Percentiles rank a stretch among this genome's conserved stretches.
phyloP scores from a whole-genome alignment of 2,113 vertebrate species.

The Pollimyrus isidori region DNA sequence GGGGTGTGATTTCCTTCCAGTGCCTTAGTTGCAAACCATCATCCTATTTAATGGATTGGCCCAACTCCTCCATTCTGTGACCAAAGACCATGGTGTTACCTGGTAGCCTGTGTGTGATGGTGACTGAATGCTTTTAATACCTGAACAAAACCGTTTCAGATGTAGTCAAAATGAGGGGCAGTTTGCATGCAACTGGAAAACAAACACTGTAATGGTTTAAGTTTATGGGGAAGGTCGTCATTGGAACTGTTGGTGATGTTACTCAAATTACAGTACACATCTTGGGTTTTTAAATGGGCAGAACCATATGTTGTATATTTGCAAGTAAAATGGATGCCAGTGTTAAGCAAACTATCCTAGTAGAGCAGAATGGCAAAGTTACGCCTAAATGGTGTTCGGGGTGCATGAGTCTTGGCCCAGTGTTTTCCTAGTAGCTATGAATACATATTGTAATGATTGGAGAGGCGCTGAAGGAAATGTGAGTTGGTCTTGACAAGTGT shows the following conservation, averaged over 20 bases:
- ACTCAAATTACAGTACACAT: neutral
- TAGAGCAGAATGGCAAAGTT: neutral
- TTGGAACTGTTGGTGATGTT: neutral
- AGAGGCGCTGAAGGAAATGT: too few species aligned
- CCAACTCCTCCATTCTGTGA: neutral
- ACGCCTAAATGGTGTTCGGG: neutral
- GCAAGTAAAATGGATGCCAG: neutral
- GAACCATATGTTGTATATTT: neutral
- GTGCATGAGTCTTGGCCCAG: neutral
- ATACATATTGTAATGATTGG: neutral
- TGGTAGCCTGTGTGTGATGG: neutral
- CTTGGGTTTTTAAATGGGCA: neutral
- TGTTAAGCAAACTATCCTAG: neutral
- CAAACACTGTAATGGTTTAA: neutral
- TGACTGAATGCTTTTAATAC: neutral
- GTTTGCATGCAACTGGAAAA: neutral
- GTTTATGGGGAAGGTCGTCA: neutral
- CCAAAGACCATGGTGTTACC: neutral
- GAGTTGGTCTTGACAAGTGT: neutral
- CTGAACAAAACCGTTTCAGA: neutral
- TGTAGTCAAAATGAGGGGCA: neutral
- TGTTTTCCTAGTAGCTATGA: neutral
- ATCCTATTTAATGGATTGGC: neutral
- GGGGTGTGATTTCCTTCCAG: neutral
- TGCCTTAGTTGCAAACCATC: neutral